Conservation (phyloP, 2,888 invertebrate genomes). For the Cinara cedri region DNA sequence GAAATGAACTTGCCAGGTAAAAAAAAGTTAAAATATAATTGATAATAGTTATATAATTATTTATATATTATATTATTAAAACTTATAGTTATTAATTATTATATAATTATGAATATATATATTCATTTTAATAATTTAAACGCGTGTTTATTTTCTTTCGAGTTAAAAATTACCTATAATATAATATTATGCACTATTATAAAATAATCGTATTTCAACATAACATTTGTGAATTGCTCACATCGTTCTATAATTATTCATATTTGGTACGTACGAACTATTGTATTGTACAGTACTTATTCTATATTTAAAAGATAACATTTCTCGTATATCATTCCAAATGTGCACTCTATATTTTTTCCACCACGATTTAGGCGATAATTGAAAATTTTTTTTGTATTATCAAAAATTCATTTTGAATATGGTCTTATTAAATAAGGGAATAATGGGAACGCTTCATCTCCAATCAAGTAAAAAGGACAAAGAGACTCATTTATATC, state of each 20-base stretch:
- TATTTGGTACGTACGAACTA: no score
- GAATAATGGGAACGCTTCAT: constrained; percentile 29
- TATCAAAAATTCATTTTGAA: constrained; percentile 15
- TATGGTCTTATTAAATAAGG: constrained; percentile 16
- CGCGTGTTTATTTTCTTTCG: no score
- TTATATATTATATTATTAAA: no score
- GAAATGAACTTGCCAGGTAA: constrained; percentile 13
- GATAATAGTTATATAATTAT: no score
- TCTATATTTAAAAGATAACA: constrained; percentile 58
- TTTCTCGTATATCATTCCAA: constrained; percentile 59
- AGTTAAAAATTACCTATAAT: no score
- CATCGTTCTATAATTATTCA: no score
- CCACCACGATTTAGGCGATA: constrained; percentile 58
- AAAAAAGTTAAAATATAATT: background rate
- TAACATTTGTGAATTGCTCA: no score
- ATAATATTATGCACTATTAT: no score
- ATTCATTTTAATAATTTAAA: no score
- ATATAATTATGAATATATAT: no score
- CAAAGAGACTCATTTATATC: constrained; percentile 51
- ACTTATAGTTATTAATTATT: no score
- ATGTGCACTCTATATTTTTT: constrained; percentile 52
- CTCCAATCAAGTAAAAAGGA: constrained; percentile 35
- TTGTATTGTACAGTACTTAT: constrained; percentile 58
- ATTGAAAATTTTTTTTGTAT: constrained; percentile 37
- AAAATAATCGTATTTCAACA: no score